Base-by-base conservation (phyloP, 2,113 vertebrate species). In the Elachura formosa region DNA sequence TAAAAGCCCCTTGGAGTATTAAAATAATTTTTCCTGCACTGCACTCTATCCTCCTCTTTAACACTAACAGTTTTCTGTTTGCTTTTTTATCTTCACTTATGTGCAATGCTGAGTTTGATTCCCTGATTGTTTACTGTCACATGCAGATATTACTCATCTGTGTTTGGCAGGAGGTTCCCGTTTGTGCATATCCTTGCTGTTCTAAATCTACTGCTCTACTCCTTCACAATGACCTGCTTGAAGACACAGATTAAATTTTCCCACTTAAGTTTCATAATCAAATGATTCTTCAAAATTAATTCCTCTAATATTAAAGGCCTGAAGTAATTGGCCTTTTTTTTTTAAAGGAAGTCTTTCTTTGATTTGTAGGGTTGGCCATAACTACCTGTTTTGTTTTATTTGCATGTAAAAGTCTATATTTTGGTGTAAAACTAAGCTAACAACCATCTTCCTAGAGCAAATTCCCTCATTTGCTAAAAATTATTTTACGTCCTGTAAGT, bases 11-110 rank as follows among this genome's bases (percentile, higher is more conserved):
- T 66, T 28, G n/a, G 88, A 68, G 74, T 45, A 71, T 55, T 92
- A 90, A 91, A 96, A 86, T 73, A 78, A 84, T 93, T 94, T 95
- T 64, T 77, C 55, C 72, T 48, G 36, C 28, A 34, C 67, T 83
- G 56, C 72, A 58, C 23, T 81, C 75, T 59, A 20, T 63, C 69
- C 28, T 84, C 33, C 66, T 81, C 29, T 64, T 87, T 76, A 86
- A 88, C 49, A 75, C 59, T 73, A 89, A 68, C 45, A 76, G 22
- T 45, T 21, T 41, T 91, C n/a, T 84, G 54, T 93, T 95, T 92
- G 81, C 58, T 54, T 90, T 92, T 82, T 69, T 73, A 49, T 58
- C 41, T 73, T 94, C 81, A 71, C 61, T 94, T 72, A 54, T 29
- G 52, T 63, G 34, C 34, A 52, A 62, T n/a, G 66, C 11, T 29